Conservation (phyloP, 2,113 vertebrate species). For the Amazona vittata region DNA sequence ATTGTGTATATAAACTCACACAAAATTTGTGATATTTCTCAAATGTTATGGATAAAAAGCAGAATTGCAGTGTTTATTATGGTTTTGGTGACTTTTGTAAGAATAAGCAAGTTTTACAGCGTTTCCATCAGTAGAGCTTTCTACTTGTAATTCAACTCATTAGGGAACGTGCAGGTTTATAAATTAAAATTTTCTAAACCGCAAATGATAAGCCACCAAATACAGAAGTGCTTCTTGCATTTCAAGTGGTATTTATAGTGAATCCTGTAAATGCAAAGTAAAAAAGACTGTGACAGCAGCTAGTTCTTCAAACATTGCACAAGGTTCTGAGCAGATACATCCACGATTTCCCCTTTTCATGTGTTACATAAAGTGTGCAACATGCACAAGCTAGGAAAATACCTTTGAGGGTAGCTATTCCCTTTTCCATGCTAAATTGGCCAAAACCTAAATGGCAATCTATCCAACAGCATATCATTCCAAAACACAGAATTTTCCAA, state of each 20-base stretch:
- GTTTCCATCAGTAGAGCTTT: not conserved
- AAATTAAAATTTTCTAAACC: not conserved
- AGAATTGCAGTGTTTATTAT: not conserved
- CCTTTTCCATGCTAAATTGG: not conserved
- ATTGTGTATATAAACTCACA: not conserved
- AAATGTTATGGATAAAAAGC: not conserved
- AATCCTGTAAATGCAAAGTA: not conserved
- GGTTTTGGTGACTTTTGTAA: not conserved
- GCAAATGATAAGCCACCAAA: not conserved
- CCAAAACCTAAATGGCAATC: not conserved
- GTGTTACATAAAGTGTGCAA: not conserved
- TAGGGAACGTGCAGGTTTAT: not conserved
- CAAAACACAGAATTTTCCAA: not conserved
- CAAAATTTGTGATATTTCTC: not conserved
- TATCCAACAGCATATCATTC: not conserved
- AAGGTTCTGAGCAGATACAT: not conserved
- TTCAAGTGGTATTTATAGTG: not conserved
- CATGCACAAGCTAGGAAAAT: not conserved
- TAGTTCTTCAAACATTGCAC: not conserved
- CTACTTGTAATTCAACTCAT: not conserved
- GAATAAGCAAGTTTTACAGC: not conserved
- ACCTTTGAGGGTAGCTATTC: not conserved
- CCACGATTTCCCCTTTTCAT: not conserved
- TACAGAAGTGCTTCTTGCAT: not conserved
- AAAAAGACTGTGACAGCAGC: not conserved